Base-by-base conservation (phyloP, 2,888 invertebrate genomes). In the Oscheius sp. region DNA sequence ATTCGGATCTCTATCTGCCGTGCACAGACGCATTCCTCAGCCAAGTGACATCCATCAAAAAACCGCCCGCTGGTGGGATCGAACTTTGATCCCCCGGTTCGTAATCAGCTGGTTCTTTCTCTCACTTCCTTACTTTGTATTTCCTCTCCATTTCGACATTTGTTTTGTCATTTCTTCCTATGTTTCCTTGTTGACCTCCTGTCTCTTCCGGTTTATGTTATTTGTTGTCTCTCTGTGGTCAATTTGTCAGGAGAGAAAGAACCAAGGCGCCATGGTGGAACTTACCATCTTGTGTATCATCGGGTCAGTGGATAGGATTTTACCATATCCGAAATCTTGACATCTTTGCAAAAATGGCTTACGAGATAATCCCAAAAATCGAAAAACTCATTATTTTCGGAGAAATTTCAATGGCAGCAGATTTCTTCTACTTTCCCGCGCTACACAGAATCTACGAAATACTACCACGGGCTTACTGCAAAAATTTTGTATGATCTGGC, bases 21-120 rank as follows among this genome's bases (percentile, higher is more conserved):
- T 58, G 29, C 43, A 55, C 45, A 49, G 52, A 64, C 46, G 18
- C 66, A 66, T 66, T 66, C 66, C 66, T 49, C 35, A 23, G 21
- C 35, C 66, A 9, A 27, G 52, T 52, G 52, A 27, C 35, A 66
- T 66, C 66, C 66, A 66, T 66, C 66, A 66, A 66, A 66, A 66
- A 66, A 66, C 66, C 66, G 66, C 66, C 66, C 66, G 52, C n/a
- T 21, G 43, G 61, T 43, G 25, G 66, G 66, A 52, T 66, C 66
- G 66, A 66, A 66, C 52, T 66, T 66, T 66, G 66, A 66, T 66
- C 35, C 46, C n/a, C 43, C 12, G 45, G n/a, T 13, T 21, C 18
- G 18, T 43, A 16, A 45, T 45, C 63, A 45, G 46, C 63, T 46
- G 45, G n/a, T 45, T 59, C 18, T 12, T 35, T 59, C 27, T 3